A percentile compares a stretch with the other conserved stretches of the same genome.
Evolutionary conservation across 2,888 invertebrate genomes (phyloP).

Genomic region (Lamellibrachia columna): DNA sequence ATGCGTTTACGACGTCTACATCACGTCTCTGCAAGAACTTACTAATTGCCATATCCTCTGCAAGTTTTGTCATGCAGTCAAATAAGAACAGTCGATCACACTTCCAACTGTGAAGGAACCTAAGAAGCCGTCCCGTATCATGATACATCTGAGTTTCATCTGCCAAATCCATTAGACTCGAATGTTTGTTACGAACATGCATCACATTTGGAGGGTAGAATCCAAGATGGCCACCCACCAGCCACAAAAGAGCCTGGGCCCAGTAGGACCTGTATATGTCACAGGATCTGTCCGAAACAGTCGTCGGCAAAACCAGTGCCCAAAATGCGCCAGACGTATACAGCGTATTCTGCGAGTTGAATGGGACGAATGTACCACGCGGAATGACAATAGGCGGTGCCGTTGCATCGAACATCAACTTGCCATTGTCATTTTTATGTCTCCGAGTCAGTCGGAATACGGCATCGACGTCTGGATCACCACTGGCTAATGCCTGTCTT

Average conservation of each 20-base stretch:
- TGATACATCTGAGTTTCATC: constrained; percentile 47
- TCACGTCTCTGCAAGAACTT: constrained; percentile 38
- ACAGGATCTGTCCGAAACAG: constrained; percentile 45
- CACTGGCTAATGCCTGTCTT: constrained; percentile 50
- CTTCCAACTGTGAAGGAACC: constrained; percentile 41
- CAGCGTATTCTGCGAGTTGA: constrained; percentile 55
- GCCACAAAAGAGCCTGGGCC: constrained; percentile 49
- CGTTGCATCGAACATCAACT: constrained; percentile 45
- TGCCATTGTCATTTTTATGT: constrained; percentile 28
- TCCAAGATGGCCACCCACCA: constrained; percentile 44
- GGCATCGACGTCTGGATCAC: constrained; percentile 57
- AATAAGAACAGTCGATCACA: constrained; percentile 41
- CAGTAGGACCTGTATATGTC: constrained; percentile 56
- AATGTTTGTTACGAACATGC: constrained; percentile 47
- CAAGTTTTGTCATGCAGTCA: constrained; percentile 40
- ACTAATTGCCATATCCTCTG: constrained; percentile 33
- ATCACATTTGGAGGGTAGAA: constrained; percentile 45
- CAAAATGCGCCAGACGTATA: constrained; percentile 49
- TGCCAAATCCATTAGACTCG: constrained; percentile 43
- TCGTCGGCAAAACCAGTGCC: constrained; percentile 48
- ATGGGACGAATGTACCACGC: constrained; percentile 45
- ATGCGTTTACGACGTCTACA: constrained; percentile 41
- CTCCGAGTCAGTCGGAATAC: constrained; percentile 49
- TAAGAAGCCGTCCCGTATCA: constrained; percentile 40
- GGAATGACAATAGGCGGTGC: constrained; percentile 50